Evolutionary conservation across 2,797 vertebrate species (phyloP), one percentile per base, ranked within the genome.

Genomic region (Darevskia nairensis): DNA sequence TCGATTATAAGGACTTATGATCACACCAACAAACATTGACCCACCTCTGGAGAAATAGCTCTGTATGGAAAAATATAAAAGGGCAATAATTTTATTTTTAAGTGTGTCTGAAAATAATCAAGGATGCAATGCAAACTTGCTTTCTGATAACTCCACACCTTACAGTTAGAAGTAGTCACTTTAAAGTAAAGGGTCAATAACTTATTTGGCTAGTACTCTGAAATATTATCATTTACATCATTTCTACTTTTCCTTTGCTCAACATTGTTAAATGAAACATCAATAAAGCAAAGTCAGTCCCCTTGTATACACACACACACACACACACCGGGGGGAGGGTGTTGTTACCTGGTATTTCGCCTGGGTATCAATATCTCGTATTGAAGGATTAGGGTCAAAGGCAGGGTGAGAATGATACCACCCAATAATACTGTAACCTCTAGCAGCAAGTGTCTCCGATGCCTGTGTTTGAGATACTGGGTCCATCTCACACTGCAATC

Each of bases 341-440:
- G 13, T 4, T 75, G 23, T 88, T 92, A 99, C 99, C 98, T 99
- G 99, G 92, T 99, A 99, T 92, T 99, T 99, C 89, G 98, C 98
- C 89, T 99, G 99, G 0, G 99, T 99, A 95, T 98, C 98, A 77
- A 99, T 99, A 94, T 99, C 99, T 55, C 99, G 96, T 11, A 99
- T 94, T 0, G 99, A 99, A n/a, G 99, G 99, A 95, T 97, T 99
- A 80, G 99, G 98, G 61, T 99, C 98, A 72, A 99, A 99, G 50
- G 98, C 97, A 0, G 99, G 99, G 91, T 99, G 99, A 0, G 99
- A 99, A 92, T 99, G 99, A 96, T 99, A 99, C 99, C 99, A 99
- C 17, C 99, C 99, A 27, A 99, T 98, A 3, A 99, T 97, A 13
- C 96, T 96, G 93, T 97, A 97, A 23, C 99, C 99, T 89, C 98